Evolutionary conservation across 2,888 invertebrate genomes (phyloP), one percentile per base, ranked within the genome.

Genomic region (Lamellibrachia satsuma): DNA sequence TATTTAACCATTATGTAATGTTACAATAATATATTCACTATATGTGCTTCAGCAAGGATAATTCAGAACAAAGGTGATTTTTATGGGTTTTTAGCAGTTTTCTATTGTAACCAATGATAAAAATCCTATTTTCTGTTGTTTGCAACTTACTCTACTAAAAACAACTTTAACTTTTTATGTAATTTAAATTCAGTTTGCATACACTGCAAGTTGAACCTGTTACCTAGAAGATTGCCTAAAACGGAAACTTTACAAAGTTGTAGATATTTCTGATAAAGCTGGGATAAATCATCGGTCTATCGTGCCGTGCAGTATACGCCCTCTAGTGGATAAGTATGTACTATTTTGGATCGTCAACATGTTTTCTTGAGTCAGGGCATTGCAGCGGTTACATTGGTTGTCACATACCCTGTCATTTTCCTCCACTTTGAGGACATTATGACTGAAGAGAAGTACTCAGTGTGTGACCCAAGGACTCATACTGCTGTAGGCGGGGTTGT

Each of bases 291-390:
- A 75, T 4, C 75, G 22, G 75, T 75, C 75, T 22, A n/a, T 75
- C 75, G n/a, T 15, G 75, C 6, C 22, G 22, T 60, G 60, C 60
- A 22, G 75, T 75, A 75, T 75, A 22, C 22, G 75, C 75, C 75
- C 15, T n/a, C 75, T 75, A n/a, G 75, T 75, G 75, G 75, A 75
- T 75, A 75, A 75, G 15, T 75, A 75, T 75, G 75, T 75, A 75
- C 75, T 75, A 75, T 6, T 75, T 75, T 75, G 15, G 75, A 75
- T 75, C 22, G 22, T 15, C 75, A 15, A 75, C 75, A 9, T 75
- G 15, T 75, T 75, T 75, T 55, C 55, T 4, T 3, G 7, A 55
- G 8, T 55, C 9, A 39, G 39, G 39, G 39, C 39, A 1, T 39
- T 39, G 39, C 39, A 39, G 39, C 0, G 55, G 22, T 4, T 15